These are phyloP conservation scores for Ethmia dodecea DNA, from an alignment of 2,888 invertebrate species.

Conservation along the genomic window DNA sequence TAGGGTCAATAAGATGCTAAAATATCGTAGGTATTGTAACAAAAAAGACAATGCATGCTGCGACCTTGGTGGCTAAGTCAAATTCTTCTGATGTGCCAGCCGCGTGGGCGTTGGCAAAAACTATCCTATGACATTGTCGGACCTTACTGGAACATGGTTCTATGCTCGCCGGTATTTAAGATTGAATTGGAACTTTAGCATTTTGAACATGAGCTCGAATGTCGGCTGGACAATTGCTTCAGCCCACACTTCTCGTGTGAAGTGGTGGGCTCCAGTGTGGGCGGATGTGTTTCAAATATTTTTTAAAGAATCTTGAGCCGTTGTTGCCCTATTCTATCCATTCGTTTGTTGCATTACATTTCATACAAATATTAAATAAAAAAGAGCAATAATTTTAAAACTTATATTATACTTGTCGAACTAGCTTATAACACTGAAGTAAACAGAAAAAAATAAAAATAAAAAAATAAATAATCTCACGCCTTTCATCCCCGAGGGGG, in stretches of 20 bases:
- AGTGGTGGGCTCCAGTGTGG: conserved; percentile 26
- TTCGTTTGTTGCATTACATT: too few species aligned
- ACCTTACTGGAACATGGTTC: conserved; percentile 44
- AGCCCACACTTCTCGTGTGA: conserved; percentile 52
- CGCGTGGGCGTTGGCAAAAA: conserved; percentile 73
- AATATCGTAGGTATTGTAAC: conserved; percentile 21
- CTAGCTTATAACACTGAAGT: too few species aligned
- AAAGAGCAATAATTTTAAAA: too few species aligned
- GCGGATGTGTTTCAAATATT: too few species aligned
- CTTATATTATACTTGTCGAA: too few species aligned
- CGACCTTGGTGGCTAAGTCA: conserved; percentile 70
- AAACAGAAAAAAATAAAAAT: too few species aligned
- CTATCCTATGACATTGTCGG: conserved; percentile 71
- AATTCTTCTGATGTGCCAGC: conserved; percentile 65
- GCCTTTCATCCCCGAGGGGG: too few species aligned
- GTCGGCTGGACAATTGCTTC: conserved; percentile 70
- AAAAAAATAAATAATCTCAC: too few species aligned
- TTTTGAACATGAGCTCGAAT: conserved; percentile 35
- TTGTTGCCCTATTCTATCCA: too few species aligned
- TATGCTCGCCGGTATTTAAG: conserved; percentile 19
- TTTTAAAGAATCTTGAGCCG: too few species aligned
- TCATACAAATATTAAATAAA: too few species aligned
- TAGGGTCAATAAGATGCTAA: conserved; percentile 46
- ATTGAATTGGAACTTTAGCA: conserved; percentile 47
- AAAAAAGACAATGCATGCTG: conserved; percentile 67